Evolutionary conservation across 1,140 invertebrate genomes (phyloP).

Genomic region (Harpegnathos saltator): DNA sequence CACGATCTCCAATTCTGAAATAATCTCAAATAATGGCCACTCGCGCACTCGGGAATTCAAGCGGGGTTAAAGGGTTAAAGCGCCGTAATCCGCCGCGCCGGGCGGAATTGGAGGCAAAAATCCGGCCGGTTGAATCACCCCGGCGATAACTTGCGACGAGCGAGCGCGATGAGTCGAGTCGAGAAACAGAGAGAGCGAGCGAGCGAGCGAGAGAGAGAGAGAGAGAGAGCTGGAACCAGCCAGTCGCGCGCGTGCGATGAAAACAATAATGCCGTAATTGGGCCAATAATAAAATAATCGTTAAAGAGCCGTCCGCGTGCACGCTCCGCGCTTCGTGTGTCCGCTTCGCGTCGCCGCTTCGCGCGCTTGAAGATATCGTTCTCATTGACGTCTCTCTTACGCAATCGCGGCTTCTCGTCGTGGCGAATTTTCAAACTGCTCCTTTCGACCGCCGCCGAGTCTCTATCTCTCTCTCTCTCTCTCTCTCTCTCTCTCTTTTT

Average conservation of each 20-base stretch:
- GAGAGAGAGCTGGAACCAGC: slow-evolving; percentile 56
- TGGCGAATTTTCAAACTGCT: not conserved
- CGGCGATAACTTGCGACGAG: slow-evolving; percentile 27
- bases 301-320: slow-evolving; percentile 69
- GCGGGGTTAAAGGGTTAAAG: slow-evolving; percentile 70
- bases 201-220: too few species aligned
- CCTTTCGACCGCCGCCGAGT: too few species aligned
- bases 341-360: not conserved
- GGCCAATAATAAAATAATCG: slow-evolving; percentile 79
- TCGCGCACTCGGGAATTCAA: slow-evolving; percentile 33
- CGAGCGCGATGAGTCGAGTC: too few species aligned
- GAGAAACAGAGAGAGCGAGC: too few species aligned
- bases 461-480: too few species aligned
- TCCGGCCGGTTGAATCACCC: slow-evolving; percentile 71
- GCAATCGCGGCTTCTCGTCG: slow-evolving; percentile 17
- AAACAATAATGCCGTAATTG: slow-evolving; percentile 76
- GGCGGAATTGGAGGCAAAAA: slow-evolving; percentile 55
- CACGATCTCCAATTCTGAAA: slow-evolving; percentile 10
- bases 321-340: slow-evolving; percentile 23
- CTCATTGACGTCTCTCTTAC: slow-evolving; percentile 18
- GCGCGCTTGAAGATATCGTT: not conserved
- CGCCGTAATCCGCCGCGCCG: slow-evolving; percentile 30
- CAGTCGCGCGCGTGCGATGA: slow-evolving; percentile 59
- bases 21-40: slow-evolving; percentile 1
- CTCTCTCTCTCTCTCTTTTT: too few species aligned